Evolutionary conservation across 2,888 invertebrate genomes (phyloP).

Genomic region (Conomelus anceps): DNA sequence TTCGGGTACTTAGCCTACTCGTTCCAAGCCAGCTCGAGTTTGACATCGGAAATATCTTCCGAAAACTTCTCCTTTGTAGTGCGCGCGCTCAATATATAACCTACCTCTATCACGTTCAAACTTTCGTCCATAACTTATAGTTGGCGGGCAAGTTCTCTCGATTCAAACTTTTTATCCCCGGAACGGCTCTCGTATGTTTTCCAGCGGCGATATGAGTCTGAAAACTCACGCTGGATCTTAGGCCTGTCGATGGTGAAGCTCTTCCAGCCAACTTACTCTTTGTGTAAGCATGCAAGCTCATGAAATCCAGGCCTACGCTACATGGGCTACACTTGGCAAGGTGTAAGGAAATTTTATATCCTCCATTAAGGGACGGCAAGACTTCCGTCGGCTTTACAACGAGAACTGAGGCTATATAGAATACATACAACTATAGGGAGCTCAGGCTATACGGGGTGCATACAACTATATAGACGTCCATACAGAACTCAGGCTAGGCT

Average conservation of each 20-base stretch:
- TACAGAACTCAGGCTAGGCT: background rate
- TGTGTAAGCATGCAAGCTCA: background rate
- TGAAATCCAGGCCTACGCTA: background rate
- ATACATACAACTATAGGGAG: background rate
- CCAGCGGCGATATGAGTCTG: background rate
- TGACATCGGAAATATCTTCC: background rate
- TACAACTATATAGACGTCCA: too few species aligned
- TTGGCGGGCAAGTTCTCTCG: background rate
- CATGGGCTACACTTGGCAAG: background rate
- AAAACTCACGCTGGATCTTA: background rate
- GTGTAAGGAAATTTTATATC: background rate
- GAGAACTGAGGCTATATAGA: background rate
- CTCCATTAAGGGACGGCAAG: background rate
- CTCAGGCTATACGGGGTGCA: background rate
- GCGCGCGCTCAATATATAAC: background rate
- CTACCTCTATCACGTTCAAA: background rate
- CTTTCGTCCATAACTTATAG: background rate
- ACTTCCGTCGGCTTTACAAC: background rate
- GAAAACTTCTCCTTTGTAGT: background rate
- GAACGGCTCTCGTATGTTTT: background rate
- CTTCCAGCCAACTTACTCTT: background rate
- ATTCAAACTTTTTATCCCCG: background rate
- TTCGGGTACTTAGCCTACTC: background rate
- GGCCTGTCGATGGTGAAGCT: background rate
- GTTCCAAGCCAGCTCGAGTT: background rate